Conservation (phyloP, 1,140 invertebrate genomes). For the Penaeus indicus region DNA sequence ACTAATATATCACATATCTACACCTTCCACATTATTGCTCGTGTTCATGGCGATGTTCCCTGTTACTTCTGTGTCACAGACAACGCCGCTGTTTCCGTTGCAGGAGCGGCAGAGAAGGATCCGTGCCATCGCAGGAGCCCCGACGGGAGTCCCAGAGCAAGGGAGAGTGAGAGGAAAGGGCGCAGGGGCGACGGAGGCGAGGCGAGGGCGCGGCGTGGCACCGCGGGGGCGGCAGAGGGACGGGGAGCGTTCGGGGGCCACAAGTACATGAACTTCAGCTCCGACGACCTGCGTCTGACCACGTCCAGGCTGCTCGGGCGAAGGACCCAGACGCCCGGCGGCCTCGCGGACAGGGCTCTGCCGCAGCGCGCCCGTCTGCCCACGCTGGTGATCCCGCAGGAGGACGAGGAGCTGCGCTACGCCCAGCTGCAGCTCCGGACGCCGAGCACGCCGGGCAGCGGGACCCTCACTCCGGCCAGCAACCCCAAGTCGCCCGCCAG, state of each 20-base stretch:
- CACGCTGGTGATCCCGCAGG: neutral
- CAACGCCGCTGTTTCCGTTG: neutral
- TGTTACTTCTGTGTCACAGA: neutral
- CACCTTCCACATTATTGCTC: too few relatives aligned
- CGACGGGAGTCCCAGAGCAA: neutral
- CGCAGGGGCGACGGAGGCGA: neutral
- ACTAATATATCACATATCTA: too few relatives aligned
- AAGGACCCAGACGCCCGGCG: too few relatives aligned
- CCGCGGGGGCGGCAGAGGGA: too few relatives aligned
- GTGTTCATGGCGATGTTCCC: neutral
- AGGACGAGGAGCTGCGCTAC: conserved; percentile 12
- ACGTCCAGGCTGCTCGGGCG: neutral
- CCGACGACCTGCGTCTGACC: too few relatives aligned
- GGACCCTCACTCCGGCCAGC: neutral
- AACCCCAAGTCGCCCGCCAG: neutral
- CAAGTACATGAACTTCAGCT: too few relatives aligned
- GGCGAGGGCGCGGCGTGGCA: neutral
- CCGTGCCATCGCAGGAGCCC: neutral
- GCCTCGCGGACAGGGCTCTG: neutral
- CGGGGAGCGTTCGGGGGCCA: too few relatives aligned
- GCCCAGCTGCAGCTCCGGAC: conserved; percentile 46
- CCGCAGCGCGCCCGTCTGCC: neutral
- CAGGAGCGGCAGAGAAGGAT: conserved; percentile 12
- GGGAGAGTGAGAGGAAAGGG: neutral
- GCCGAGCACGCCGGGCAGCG: conserved; percentile 41